Base-by-base conservation (phyloP, 2,888 invertebrate genomes). In the Pilophorus perplexus region DNA sequence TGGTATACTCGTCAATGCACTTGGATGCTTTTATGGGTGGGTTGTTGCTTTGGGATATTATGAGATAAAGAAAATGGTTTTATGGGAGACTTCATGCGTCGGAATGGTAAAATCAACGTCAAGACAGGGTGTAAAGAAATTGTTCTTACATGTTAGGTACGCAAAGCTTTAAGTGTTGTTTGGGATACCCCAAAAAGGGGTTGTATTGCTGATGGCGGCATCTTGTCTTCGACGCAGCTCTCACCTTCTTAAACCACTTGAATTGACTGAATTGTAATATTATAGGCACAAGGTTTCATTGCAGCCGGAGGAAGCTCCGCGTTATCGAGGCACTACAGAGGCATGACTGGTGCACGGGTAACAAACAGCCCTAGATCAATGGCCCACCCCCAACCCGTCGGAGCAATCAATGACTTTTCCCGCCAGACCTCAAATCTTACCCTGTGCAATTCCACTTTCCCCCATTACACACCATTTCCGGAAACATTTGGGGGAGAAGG, bases 261-360 rank as follows among this genome's bases (percentile, higher is more conserved):
- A 62, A 62, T 62, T 62, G 62, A 62, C 62, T 42, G 42, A 40
- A 42, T 37, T 12, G 52, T 8, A 33, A 33, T n/a, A 22, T 42
- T 42, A 59, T 62, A 62, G 62, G 62, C 62, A 62, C 62, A 62
- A 40, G 14, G 37, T 62, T 46, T 46, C 62, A 62, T 62, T 62
- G 62, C 62, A n/a, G 62, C 28, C 46, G 62, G 62, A 48, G 62
- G 14, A 46, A 44, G 46, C 46, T 62, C 46, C 46, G 62, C 12
- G 62, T 62, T 62, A 62, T 62, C 62, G 62, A 62, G 62, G 62
- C 62, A 62, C 62, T 62, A 60, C 60, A 12, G 62, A 62, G 62
- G 48, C 62, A 62, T 62, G 62, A 62, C 62, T 62, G 62, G 46
- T 62, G 46, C 60, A 62, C 25, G 42, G 57, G 59, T 44, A 40